Conservation (phyloP, 2,797 vertebrate species). For the Numenius phaeopus region DNA sequence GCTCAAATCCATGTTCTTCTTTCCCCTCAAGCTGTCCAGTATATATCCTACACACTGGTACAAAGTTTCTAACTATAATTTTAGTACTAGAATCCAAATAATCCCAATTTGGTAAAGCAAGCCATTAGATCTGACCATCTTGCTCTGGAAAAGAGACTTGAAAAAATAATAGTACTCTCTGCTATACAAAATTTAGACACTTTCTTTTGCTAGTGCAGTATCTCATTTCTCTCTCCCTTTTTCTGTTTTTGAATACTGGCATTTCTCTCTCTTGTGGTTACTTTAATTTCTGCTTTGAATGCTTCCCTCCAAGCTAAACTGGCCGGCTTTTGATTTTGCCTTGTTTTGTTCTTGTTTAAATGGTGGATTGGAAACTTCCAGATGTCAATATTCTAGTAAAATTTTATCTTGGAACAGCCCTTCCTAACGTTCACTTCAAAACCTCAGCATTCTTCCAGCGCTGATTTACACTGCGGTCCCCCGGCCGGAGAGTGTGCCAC, state of each 20-base stretch:
- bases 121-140: background rate
- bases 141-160: background rate
- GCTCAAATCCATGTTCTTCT: background rate
- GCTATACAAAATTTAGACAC: background rate
- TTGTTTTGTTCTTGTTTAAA: slow-evolving; percentile 54
- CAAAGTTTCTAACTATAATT: background rate
- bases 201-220: slow-evolving; percentile 22
- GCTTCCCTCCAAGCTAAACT: slow-evolving; percentile 56
- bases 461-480: background rate
- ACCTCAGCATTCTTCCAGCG: slow-evolving; percentile 9
- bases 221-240: slow-evolving; percentile 35
- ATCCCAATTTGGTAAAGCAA: background rate
- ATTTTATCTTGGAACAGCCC: slow-evolving; percentile 27
- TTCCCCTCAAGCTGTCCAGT: background rate
- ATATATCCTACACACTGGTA: background rate
- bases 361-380: slow-evolving; percentile 57
- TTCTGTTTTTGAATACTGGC: slow-evolving; percentile 32
- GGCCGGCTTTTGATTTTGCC: slow-evolving; percentile 44
- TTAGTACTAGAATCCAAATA: background rate
- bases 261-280: slow-evolving; percentile 40
- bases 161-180: background rate
- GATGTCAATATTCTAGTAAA: slow-evolving; percentile 57
- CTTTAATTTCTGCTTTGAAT: slow-evolving; percentile 63
- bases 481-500: background rate
- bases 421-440: slow-evolving; percentile 13